Base-by-base conservation (phyloP, 2,797 vertebrate genomes). In the Crypturellus tataupa region DNA sequence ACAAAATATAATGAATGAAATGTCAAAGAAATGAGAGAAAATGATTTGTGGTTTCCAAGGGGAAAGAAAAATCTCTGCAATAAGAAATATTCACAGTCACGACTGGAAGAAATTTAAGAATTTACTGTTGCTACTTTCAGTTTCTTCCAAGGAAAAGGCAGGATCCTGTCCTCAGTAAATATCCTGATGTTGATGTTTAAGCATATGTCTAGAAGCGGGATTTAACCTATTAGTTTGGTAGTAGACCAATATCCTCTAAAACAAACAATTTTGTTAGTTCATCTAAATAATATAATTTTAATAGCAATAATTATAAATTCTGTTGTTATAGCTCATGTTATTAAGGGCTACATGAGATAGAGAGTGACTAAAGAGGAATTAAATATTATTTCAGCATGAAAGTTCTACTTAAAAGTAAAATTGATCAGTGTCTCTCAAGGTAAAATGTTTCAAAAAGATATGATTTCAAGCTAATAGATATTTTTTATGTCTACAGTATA, bases 11-110 rank as follows among this genome's bases (percentile, higher is more conserved):
- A 81, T 71, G 9, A 80, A 78, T 37, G 17, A 51, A 92, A 85
- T 7, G 5, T 83, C 58, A 86, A 81, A 76, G 27, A 84, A 88
- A 81, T 81, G 29, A 89, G 81, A 93, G 18, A 19, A 85, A 81
- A 89, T 75, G 8, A 89, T 79, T 68, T 82, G 33, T 79, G 4
- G 21, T 81, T 71, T 92, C 70, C 27, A 72, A 89, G 12, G 13
- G 40, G 59, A 86, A 75, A 63, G 19, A 75, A 65, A 80, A 69
- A 60, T 49, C 23, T 78, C 31, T 70, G 13, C 31, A 53, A 10
- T 27, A 63, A 80, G 29, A 67, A 46, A 37, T 73, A 46, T 11
- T 62, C 62, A 85, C 62, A 85, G 55, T 27, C 17, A 21, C 12
- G 25, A 5, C 21, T 51, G 44, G 59, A 82, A 72, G 80, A 68